These are phyloP conservation scores for Eubasilissa splendida DNA, from an alignment of 2,888 invertebrate species.

Conservation along the genomic window DNA sequence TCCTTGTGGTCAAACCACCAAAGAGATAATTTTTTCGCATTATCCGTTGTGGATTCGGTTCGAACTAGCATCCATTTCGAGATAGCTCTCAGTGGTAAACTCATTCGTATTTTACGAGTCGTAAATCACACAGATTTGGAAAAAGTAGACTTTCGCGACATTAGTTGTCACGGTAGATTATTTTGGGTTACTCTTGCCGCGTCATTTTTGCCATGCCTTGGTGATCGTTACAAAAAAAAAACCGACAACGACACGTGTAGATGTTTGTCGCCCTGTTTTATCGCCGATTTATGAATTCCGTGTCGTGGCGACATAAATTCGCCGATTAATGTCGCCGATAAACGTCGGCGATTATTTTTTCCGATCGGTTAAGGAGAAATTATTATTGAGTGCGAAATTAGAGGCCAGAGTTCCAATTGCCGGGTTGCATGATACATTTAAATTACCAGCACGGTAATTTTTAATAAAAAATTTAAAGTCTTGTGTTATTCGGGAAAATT, in stretches of 20 bases:
- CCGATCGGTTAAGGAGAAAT: constrained; percentile 32
- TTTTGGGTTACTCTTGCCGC: no score
- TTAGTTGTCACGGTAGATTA: no score
- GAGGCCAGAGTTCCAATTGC: constrained; percentile 21
- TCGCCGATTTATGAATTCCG: constrained; percentile 36
- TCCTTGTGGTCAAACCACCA: no score
- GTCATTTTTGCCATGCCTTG: no score
- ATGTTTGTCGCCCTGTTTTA: constrained; percentile 38
- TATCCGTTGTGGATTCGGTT: no score
- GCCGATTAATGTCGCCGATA: constrained; percentile 38
- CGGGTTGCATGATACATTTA: not conserved
- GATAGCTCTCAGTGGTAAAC: no score
- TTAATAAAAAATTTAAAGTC: not conserved
- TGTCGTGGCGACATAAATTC: constrained; percentile 39
- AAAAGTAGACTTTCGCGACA: no score
- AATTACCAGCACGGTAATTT: not conserved
- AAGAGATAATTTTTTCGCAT: no score
- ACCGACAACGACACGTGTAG: not conserved
- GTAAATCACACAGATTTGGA: no score
- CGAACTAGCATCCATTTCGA: no score
- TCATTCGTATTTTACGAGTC: no score
- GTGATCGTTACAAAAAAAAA: no score
- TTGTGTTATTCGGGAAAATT: not conserved
- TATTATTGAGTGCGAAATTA: constrained; percentile 26
- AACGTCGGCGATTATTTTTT: constrained; percentile 29